A percentile compares a stretch with the other conserved stretches of the same genome.
Evolutionary conservation across 2,113 vertebrate species (phyloP).

Genomic region (Ceratotherium simum): DNA sequence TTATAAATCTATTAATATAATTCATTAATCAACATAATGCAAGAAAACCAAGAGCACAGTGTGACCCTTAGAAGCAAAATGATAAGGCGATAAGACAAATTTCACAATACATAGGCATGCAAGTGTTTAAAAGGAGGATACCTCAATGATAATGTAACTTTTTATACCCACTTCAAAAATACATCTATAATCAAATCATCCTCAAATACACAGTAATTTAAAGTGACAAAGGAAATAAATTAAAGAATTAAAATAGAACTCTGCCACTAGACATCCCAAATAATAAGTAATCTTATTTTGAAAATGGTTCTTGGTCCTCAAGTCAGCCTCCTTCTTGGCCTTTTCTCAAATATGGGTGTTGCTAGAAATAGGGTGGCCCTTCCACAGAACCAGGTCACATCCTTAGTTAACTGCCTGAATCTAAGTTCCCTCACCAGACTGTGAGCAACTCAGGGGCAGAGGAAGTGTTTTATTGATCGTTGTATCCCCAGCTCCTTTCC

Average conservation of each 20-base stretch:
- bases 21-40: not conserved
- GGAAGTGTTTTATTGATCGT: not conserved
- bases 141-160: not conserved
- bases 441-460: not conserved
- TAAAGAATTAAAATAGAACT: not conserved
- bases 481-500: not conserved
- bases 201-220: not conserved
- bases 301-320: not conserved
- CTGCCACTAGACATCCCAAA: not conserved
- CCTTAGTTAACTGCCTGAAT: not conserved
- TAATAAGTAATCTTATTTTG: not conserved
- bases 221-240: slow-evolving; percentile 12
- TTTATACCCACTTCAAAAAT: not conserved
- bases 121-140: slow-evolving; percentile 34
- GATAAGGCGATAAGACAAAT: not conserved
- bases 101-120: not conserved
- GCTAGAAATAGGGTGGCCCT: not conserved
- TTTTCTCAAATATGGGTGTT: not conserved
- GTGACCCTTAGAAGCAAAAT: not conserved
- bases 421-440: not conserved
- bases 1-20: not conserved
- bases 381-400: not conserved
- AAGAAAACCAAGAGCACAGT: not conserved
- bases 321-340: not conserved
- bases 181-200: not conserved